Percentiles rank a stretch among this genome's conserved stretches.
These are phyloP conservation scores for Drosophila longiperda DNA, from an alignment of 2,888 invertebrate species.

Conservation along the genomic window DNA sequence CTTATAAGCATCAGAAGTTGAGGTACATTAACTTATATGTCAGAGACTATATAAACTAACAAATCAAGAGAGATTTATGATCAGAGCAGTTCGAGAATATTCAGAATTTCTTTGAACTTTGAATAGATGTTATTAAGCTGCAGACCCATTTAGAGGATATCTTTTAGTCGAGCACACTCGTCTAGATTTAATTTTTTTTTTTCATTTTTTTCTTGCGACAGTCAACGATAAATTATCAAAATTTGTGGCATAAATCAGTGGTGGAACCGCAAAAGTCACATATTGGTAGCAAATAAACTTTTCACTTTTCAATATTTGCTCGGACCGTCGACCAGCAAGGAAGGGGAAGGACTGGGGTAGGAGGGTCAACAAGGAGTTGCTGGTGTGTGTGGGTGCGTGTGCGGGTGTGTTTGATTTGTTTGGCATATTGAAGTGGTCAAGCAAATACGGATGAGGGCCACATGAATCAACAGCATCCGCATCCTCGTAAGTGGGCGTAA, in stretches of 20 bases:
- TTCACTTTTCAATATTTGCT: constrained; percentile 78
- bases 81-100: background rate
- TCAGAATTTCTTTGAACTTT: background rate
- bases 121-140: background rate
- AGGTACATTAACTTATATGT: background rate
- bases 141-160: background rate
- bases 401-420: constrained; percentile 72
- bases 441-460: constrained; percentile 44
- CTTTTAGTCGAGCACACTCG: background rate
- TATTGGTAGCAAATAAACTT: constrained; percentile 69
- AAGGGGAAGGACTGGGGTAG: constrained; percentile 8
- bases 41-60: background rate
- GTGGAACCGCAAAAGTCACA: constrained; percentile 47
- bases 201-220: constrained; percentile 4
- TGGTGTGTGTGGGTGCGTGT: constrained; percentile 62
- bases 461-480: constrained; percentile 51
- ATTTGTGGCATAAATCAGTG: constrained; percentile 80
- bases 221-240: constrained; percentile 81
- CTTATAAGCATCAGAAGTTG: background rate
- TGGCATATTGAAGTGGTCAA: constrained; percentile 84
- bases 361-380: constrained; percentile 20
- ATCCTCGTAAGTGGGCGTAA: constrained; percentile 56
- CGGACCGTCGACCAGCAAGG: constrained; percentile 35
- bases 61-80: background rate
- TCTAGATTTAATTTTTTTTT: background rate